Base-by-base conservation (phyloP, 2,888 invertebrate genomes). In the Hypolimnas misippus region DNA sequence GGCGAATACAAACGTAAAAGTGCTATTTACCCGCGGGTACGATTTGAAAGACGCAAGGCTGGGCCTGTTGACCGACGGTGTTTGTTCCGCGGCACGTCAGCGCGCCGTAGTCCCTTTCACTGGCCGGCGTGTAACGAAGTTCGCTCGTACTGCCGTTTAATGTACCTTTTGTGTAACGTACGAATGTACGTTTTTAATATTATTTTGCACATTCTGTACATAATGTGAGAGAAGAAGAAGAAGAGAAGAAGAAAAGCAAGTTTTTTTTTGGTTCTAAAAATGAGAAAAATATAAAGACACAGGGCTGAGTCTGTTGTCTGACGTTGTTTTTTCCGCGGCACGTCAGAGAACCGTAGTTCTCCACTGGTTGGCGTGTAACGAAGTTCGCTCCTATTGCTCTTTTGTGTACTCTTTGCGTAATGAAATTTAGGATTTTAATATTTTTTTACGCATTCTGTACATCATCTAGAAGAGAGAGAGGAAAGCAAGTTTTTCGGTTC, bases 11-110 rank as follows among this genome's bases (percentile, higher is more conserved):
- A n/a, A n/a, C n/a, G n/a, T n/a, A n/a, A n/a, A n/a, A n/a, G n/a
- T n/a, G n/a, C n/a, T n/a, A n/a, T 76, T 86, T 84, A 96, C 97
- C 96, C 86, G 97, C 97, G 51, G 97, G 97, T 69, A 97, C 96
- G 67, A 97, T 96, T 92, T 97, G 97, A 84, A 97, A 97, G 77
- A 97, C 93, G 83, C 97, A 98, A 1, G 97, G 97, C 71, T 96
- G 95, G 67, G 94, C 92, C 83, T 97, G 97, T 69, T 95, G 94
- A 50, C 97, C 97, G 69, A 97, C 97, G 14, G 94, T 87, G 89
- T 98, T 97, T 67, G 94, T 94, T 12, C 96, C 97, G 89, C 96
- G 95, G 78, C 97, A 98, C 17, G 96, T 96, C 65, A 97, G 84
- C 0, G 97, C 96, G 0, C 97, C 97, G 81, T 97, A 98, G 87